These are phyloP conservation scores for Drosophila ananassae DNA, from an alignment of 1,140 invertebrate genomes.

Conservation along the genomic window DNA sequence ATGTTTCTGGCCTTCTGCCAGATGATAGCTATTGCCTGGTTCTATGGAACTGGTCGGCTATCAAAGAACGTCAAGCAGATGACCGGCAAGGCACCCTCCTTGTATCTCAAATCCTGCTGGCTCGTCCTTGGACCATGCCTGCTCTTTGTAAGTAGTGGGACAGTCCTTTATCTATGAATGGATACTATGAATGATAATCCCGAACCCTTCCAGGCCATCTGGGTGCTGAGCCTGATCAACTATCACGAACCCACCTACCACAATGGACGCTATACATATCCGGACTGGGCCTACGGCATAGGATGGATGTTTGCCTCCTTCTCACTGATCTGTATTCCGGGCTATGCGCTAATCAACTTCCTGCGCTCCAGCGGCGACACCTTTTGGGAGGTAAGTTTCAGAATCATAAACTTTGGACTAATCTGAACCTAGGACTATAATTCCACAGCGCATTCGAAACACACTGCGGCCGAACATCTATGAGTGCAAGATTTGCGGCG, in stretches of 20 bases:
- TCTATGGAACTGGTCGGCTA: constrained; percentile 93
- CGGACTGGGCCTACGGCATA: constrained; percentile 92
- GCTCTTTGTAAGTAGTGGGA: constrained; percentile 87
- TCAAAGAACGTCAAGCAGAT: constrained; percentile 94
- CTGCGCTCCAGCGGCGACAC: constrained; percentile 88
- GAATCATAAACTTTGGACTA: neutral
- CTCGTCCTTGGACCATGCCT: constrained; percentile 91
- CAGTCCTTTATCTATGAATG: no score
- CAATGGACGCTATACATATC: constrained; percentile 91
- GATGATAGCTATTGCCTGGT: constrained; percentile 95
- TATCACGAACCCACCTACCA: constrained; percentile 93
- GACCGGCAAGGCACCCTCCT: constrained; percentile 91
- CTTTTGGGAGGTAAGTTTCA: constrained; percentile 88
- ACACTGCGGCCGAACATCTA: constrained; percentile 86
- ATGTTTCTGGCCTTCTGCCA: constrained; percentile 97
- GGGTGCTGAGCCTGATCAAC: constrained; percentile 94
- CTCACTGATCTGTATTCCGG: constrained; percentile 93
- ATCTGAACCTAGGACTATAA: constrained; percentile 1
- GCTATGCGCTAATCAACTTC: constrained; percentile 90
- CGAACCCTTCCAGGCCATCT: constrained; percentile 87
- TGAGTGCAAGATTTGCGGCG: constrained; percentile 86
- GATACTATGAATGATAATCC: neutral
- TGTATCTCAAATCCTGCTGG: constrained; percentile 95
- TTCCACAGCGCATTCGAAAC: constrained; percentile 85
- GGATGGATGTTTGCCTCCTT: constrained; percentile 94